Evolutionary conservation across 2,113 vertebrate species (phyloP), one percentile per base, ranked within the genome.

Genomic region (Chionodraco myersi): DNA sequence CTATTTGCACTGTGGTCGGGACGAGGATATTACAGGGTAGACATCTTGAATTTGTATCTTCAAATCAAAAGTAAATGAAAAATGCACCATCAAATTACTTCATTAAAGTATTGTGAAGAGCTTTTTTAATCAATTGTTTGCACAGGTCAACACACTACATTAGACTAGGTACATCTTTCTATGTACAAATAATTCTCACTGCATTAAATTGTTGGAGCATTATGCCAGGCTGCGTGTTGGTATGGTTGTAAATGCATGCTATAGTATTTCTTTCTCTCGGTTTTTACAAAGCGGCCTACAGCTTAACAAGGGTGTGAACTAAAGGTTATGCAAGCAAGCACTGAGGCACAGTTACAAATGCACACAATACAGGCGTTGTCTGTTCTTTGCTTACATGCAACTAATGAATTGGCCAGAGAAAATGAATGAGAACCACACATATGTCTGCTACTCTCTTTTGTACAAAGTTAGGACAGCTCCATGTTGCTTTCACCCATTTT

Each of bases 351-450:
- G 51, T 16, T 53, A 11, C 57, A 73, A 36, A 45, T 62, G 52
- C 72, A 64, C 52, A 72, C 15, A 78, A 74, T 58, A 1, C 49
- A 34, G 34, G 36, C 82, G 36, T 70, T 74, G 64, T 75, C 14
- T 58, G 12, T 26, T n/a, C 15, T 10, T 10, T 12, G 78, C 34
- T 60, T 4, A 34, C 45, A 44, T 15, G 12, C 60, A 54, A 54
- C 21, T 65, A 30, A 59, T 34, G 21, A 47, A n/a, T 5, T 10
- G 7, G 45, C 21, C 47, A 16, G 2, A 49, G 14, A 23, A 47
- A 48, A 47, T 15, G 44, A 26, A 11, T 63, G 18, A 2, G 45
- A 15, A 47, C 21, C 41, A 5, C 41, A 51, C 1, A 51, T 11
- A 6, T 9, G 8, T 15, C 8, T 5, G 9, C 34, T n/a, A 9